Conservation (phyloP, 2,113 vertebrate genomes). For the Sylvicapra grimmia region DNA sequence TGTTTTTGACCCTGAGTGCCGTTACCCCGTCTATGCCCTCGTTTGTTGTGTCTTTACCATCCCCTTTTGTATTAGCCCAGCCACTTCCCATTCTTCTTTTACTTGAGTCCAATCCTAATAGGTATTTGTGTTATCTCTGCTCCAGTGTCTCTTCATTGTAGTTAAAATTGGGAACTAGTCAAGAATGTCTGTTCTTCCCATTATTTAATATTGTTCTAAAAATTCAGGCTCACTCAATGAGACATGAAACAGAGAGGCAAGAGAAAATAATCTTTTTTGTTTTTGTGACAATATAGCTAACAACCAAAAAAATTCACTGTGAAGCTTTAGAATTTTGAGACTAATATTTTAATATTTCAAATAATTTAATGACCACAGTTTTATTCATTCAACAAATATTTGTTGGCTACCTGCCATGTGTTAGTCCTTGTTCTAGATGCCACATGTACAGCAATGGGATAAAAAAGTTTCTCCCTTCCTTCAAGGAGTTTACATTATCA, state of each 20-base stretch:
- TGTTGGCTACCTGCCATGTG: neutral
- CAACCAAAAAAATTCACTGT: neutral
- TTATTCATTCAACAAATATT: neutral
- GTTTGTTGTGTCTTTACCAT: neutral
- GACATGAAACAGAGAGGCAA: neutral
- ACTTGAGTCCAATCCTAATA: neutral
- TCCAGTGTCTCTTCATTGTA: neutral
- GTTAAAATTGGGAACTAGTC: neutral
- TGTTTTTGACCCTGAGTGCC: neutral
- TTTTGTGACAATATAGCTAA: neutral
- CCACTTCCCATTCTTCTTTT: neutral
- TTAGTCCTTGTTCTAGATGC: neutral
- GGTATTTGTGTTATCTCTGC: neutral
- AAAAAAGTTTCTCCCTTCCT: neutral
- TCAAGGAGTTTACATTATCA: neutral
- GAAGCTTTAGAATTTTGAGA: neutral
- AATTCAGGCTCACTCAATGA: neutral
- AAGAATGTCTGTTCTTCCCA: constrained; percentile 1
- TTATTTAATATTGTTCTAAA: constrained; percentile 2
- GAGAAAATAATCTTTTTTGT: neutral
- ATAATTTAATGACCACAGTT: neutral
- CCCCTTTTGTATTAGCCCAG: neutral
- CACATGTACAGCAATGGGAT: neutral
- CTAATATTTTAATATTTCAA: neutral
- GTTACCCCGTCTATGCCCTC: neutral